Percentiles rank a stretch among this genome's conserved stretches.
These are phyloP conservation scores for Phymanthus crucifer DNA, from an alignment of 92 coral and sea anemone species.

Conservation along the genomic window DNA sequence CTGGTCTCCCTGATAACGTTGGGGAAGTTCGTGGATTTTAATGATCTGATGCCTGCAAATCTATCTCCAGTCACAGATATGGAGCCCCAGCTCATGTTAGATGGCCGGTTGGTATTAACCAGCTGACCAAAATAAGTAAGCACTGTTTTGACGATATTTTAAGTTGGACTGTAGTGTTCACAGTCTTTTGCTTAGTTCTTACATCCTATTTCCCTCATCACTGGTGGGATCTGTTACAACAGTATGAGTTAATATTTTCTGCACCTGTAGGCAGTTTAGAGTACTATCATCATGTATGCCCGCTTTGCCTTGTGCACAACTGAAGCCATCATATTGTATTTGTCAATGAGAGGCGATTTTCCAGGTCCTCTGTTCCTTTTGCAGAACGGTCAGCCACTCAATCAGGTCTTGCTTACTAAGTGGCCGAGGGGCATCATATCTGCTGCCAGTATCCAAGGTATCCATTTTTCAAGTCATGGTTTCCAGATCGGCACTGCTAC, in stretches of 20 bases:
- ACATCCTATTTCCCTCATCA: too few relatives aligned
- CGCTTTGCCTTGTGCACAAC: conserved; percentile 32
- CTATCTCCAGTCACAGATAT: neutral
- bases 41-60: conserved; percentile 2
- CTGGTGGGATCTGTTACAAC: too few relatives aligned
- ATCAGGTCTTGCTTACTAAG: conserved; percentile 18
- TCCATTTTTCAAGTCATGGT: conserved; percentile 39
- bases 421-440: conserved; percentile 27
- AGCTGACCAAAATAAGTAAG: too few relatives aligned
- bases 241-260: too few relatives aligned
- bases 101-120: too few relatives aligned
- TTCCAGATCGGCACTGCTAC: conserved; percentile 41
- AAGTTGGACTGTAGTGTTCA: too few relatives aligned
- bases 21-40: conserved; percentile 19
- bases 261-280: too few relatives aligned
- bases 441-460: conserved; percentile 17
- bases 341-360: conserved; percentile 29
- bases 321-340: conserved; percentile 5
- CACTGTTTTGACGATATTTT: too few relatives aligned
- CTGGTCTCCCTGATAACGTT: conserved; percentile 9
- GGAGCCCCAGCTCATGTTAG: too few relatives aligned
- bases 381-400: conserved; percentile 30
- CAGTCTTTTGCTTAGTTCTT: too few relatives aligned
- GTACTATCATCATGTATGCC: too few relatives aligned
- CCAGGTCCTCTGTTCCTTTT: conserved; percentile 36